Conservation (phyloP, 2,113 vertebrate species). For the Oreotrochilus melanogaster region DNA sequence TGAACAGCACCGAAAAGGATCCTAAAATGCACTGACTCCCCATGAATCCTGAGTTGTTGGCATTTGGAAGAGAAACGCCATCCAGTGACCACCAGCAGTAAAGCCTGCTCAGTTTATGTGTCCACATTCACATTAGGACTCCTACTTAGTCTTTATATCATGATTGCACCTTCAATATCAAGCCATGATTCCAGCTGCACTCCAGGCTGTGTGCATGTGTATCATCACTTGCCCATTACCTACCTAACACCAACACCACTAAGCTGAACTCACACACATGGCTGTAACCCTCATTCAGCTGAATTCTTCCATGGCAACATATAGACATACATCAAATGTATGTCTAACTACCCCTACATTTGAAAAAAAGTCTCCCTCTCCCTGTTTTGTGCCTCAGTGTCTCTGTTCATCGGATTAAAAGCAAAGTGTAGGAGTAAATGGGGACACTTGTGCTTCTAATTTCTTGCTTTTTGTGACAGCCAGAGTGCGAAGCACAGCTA, state of each 20-base stretch:
- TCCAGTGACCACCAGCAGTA: background rate
- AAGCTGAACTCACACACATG: background rate
- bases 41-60: background rate
- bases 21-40: background rate
- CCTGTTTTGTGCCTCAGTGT: background rate
- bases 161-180: background rate
- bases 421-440: background rate
- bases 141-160: background rate
- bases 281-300: background rate
- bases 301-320: background rate
- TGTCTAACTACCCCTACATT: background rate
- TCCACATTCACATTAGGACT: background rate
- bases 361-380: background rate
- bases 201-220: background rate
- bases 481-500: background rate
- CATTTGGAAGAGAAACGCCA: background rate
- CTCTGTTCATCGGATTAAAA: slow-evolving; percentile 26
- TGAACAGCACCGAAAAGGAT: background rate
- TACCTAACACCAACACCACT: background rate
- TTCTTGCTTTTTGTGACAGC: slow-evolving; percentile 1
- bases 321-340: background rate
- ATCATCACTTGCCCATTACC: background rate
- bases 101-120: background rate
- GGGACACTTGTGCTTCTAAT: slow-evolving; percentile 8
- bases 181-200: background rate